phyloP scores from a whole-genome alignment of 2,113 vertebrate species.

The Monopterus albus region DNA sequence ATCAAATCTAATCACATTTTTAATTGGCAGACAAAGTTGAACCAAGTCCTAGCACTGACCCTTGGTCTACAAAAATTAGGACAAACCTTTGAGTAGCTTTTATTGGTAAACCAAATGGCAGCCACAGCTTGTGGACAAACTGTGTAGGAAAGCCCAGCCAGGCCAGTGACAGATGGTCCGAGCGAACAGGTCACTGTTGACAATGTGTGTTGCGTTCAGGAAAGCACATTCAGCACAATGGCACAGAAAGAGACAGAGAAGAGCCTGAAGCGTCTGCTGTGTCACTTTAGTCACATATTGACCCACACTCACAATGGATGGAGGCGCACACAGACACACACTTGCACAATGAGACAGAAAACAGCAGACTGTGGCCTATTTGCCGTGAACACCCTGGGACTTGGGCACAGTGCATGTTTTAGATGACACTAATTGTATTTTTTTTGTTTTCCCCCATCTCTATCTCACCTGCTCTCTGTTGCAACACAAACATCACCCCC shows the following conservation, averaged over 20 bases:
- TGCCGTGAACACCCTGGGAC: constrained; percentile 3
- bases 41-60: constrained; percentile 48
- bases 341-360: neutral
- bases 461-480: constrained; percentile 26
- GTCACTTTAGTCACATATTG: constrained; percentile 30
- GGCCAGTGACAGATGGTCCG: constrained; percentile 74
- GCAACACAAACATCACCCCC: constrained; percentile 24
- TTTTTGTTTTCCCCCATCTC: constrained; percentile 1
- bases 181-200: constrained; percentile 58
- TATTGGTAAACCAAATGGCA: constrained; percentile 67
- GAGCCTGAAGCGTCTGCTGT: constrained; percentile 54
- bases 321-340: constrained; percentile 15
- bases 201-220: constrained; percentile 50
- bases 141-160: constrained; percentile 60
- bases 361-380: constrained; percentile 2
- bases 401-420: neutral
- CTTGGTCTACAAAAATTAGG: constrained; percentile 48
- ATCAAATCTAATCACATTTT: neutral
- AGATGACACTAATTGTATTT: neutral
- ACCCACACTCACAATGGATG: neutral
- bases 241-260: constrained; percentile 31
- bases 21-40: constrained; percentile 5
- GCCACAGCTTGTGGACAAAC: constrained; percentile 74
- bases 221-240: constrained; percentile 62
- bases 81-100: constrained; percentile 63